Conservation (phyloP, 2,113 vertebrate species). For the Ardeotis arabs region DNA sequence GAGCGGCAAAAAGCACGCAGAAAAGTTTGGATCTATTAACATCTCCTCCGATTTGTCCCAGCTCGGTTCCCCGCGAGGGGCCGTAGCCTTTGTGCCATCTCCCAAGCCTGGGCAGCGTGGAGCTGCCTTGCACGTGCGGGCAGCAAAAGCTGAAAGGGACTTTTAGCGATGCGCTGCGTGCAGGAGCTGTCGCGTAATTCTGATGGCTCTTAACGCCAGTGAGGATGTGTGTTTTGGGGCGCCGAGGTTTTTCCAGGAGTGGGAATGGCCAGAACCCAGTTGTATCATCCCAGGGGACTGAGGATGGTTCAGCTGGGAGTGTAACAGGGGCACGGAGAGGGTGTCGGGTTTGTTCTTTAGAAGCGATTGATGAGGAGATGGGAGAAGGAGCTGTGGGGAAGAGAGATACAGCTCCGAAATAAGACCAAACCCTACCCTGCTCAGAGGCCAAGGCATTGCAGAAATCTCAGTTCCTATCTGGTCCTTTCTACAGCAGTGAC, state of each 20-base stretch:
- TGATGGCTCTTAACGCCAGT: accelerated
- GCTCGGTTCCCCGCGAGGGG: accelerated
- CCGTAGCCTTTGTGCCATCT: accelerated
- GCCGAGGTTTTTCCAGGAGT: background rate
- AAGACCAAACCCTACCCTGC: background rate
- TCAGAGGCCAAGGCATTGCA: background rate
- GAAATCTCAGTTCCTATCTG: background rate
- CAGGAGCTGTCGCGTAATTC: accelerated
- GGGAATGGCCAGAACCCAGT: background rate
- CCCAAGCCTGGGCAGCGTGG: accelerated
- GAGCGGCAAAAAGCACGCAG: accelerated
- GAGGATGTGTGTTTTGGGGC: background rate
- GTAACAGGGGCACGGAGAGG: accelerated
- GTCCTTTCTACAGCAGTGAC: background rate
- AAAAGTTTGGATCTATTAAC: accelerated
- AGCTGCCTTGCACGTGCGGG: accelerated
- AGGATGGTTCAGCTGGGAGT: background rate
- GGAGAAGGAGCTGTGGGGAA: background rate
- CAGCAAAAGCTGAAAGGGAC: accelerated
- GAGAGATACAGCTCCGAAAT: background rate
- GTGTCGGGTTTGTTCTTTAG: background rate
- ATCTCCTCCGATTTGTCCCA: accelerated
- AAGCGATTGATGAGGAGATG: background rate
- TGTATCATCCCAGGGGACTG: background rate
- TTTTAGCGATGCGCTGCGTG: background rate